Evolutionary conservation across 1,140 invertebrate species (phyloP).

Genomic region (Anthonomus grandis): DNA sequence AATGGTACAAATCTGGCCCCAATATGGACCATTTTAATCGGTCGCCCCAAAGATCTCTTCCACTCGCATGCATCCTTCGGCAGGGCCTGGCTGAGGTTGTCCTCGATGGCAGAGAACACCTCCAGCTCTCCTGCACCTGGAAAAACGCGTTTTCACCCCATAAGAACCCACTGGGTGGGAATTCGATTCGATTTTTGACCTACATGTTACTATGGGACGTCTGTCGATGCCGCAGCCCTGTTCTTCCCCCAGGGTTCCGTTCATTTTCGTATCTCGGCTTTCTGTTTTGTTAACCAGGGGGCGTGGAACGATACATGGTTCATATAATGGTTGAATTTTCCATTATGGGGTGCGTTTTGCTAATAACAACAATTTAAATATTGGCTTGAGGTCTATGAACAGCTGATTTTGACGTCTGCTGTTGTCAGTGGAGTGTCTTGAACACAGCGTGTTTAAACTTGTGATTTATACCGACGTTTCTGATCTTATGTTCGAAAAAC

Average conservation of each 20-base stretch:
- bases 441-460: too few relatives aligned
- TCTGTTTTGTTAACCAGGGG: conserved; percentile 23
- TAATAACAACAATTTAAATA: too few relatives aligned
- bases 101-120: conserved; percentile 79
- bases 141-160: conserved; percentile 30
- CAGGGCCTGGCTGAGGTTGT: conserved; percentile 71
- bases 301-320: conserved; percentile 25
- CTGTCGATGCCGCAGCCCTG: conserved; percentile 28
- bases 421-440: too few relatives aligned
- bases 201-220: conserved; percentile 44
- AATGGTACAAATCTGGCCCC: conserved; percentile 84
- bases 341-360: too few relatives aligned
- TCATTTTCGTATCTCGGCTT: conserved; percentile 19
- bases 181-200: conserved; percentile 27
- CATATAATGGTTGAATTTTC: too few relatives aligned
- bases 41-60: conserved; percentile 78
- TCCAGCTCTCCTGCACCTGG: conserved; percentile 85
- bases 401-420: too few relatives aligned
- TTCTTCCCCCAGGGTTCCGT: conserved; percentile 25
- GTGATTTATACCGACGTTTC: too few relatives aligned
- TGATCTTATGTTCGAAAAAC: too few relatives aligned
- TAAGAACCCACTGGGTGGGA: conserved; percentile 2
- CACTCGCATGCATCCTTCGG: conserved; percentile 86
- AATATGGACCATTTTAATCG: conserved; percentile 78
- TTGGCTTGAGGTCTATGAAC: too few relatives aligned